A percentile compares a stretch with the other conserved stretches of the same genome.
These are phyloP conservation scores for Bos indicus DNA, from an alignment of 2,113 vertebrate species.

Conservation along the genomic window DNA sequence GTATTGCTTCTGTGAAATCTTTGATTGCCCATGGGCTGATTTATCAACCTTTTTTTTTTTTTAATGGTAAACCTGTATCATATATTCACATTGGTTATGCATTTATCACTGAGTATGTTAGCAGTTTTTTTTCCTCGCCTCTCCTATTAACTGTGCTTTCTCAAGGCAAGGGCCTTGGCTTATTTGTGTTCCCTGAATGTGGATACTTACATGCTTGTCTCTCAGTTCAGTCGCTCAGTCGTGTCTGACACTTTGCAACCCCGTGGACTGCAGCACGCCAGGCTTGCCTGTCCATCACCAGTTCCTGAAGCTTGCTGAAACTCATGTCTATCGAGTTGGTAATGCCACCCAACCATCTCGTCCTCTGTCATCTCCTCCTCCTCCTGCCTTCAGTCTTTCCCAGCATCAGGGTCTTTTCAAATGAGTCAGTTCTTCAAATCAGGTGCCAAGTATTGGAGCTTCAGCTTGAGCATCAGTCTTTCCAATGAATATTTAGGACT, in stretches of 20 bases:
- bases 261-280: not conserved
- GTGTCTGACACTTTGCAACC: not conserved
- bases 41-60: not conserved
- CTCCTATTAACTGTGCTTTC: not conserved
- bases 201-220: not conserved
- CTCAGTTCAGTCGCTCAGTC: not conserved
- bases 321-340: not conserved
- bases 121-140: not conserved
- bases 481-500: not conserved
- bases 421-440: not conserved
- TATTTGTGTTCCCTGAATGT: not conserved
- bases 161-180: not conserved
- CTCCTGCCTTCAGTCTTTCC: not conserved
- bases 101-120: not conserved
- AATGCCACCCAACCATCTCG: fast-evolving
- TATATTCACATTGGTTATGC: not conserved
- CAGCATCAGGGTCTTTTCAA: not conserved
- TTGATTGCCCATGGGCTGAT: not conserved
- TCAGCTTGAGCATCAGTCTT: not conserved
- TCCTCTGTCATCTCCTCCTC: not conserved
- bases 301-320: not conserved
- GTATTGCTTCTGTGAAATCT: slow-evolving; percentile 3
- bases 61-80: not conserved
- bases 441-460: not conserved
- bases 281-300: not conserved